phyloP scores from a whole-genome alignment of 1,140 invertebrate species.

The Hylyphantes graminicola region DNA sequence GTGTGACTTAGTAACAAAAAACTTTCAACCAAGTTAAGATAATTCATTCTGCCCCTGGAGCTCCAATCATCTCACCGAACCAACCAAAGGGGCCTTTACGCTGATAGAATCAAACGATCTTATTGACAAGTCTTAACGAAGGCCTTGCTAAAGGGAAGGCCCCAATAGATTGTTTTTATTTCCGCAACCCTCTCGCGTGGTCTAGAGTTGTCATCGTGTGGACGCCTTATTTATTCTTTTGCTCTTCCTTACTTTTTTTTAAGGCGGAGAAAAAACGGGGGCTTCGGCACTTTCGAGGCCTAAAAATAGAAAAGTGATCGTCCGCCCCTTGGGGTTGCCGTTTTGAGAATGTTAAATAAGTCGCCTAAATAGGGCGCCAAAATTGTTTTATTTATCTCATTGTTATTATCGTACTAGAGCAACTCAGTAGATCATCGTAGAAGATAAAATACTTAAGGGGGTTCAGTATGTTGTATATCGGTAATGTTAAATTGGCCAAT shows the following conservation, averaged over 20 bases:
- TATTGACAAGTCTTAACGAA: constrained; percentile 20
- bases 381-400: too few relatives aligned
- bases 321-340: background rate
- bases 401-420: too few relatives aligned
- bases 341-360: background rate
- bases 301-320: constrained; percentile 32
- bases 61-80: background rate
- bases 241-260: constrained; percentile 8
- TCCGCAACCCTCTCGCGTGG: constrained; percentile 45
- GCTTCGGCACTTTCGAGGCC: constrained; percentile 47
- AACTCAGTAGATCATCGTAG: too few relatives aligned
- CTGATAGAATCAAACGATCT: constrained; percentile 13
- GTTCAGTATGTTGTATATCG: too few relatives aligned
- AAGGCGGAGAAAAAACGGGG: constrained; percentile 1
- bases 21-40: too few relatives aligned
- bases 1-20: too few relatives aligned
- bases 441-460: too few relatives aligned
- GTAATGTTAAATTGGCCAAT: too few relatives aligned
- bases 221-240: constrained; percentile 9
- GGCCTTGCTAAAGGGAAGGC: constrained; percentile 1
- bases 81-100: constrained; percentile 3
- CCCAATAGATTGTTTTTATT: constrained; percentile 36
- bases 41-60: background rate
- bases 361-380: too few relatives aligned
- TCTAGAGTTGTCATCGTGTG: constrained; percentile 43